Evolutionary conservation across 2,113 vertebrate species (phyloP).

Genomic region (Zosterops borbonicus): DNA sequence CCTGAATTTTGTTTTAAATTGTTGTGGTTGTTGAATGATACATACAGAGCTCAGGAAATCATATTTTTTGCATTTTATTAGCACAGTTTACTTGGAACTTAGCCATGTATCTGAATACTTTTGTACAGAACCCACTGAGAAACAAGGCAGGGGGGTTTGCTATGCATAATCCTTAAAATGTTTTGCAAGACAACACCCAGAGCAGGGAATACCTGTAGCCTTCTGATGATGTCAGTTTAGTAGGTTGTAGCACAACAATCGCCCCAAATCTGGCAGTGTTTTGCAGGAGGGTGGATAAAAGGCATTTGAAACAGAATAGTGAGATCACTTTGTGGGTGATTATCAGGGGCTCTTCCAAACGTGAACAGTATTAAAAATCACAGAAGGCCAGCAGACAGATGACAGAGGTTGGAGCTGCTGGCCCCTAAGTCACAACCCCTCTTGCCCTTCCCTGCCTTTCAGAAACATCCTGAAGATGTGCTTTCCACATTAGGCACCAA

Average conservation of each 20-base stretch:
- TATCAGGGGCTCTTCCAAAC: background rate
- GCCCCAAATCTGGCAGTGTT: background rate
- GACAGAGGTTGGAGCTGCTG: background rate
- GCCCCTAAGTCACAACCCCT: background rate
- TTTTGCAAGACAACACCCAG: background rate
- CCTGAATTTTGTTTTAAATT: background rate
- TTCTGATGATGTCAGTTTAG: background rate
- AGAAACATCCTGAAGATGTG: background rate
- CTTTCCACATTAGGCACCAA: rapidly evolving
- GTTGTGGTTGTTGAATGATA: background rate
- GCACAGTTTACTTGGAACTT: background rate
- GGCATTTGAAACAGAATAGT: background rate
- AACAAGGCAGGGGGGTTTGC: background rate
- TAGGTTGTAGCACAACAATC: background rate
- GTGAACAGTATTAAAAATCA: background rate
- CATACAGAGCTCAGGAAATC: background rate
- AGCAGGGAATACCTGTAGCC: background rate
- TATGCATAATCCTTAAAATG: background rate
- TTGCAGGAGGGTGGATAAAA: background rate
- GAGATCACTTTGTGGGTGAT: background rate
- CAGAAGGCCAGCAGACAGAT: background rate
- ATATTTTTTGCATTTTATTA: background rate
- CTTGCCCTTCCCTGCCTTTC: background rate
- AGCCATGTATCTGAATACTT: background rate
- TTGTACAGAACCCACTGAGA: background rate